These are phyloP conservation scores for Lepus americanus DNA, from an alignment of 2,113 vertebrate genomes.

Conservation along the genomic window DNA sequence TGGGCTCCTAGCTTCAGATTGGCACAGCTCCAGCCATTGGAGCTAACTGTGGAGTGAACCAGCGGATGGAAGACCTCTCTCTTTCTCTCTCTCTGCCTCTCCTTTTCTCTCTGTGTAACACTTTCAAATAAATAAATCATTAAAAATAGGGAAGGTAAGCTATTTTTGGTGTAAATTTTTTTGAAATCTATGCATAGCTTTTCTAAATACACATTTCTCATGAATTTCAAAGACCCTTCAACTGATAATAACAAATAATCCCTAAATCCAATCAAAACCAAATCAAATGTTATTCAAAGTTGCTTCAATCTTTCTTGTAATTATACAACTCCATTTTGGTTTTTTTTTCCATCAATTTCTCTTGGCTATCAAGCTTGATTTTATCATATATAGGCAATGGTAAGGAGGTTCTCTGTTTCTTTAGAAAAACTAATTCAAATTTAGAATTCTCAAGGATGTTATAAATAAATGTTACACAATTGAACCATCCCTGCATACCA, in stretches of 20 bases:
- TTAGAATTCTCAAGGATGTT: too few species aligned
- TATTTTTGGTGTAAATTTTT: background rate
- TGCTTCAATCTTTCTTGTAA: background rate
- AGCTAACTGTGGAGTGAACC: too few species aligned
- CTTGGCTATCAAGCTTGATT: background rate
- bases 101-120: too few species aligned
- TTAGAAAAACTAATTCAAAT: background rate
- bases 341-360: background rate
- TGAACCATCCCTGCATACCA: too few species aligned
- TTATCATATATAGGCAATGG: background rate
- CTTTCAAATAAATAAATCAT: too few species aligned
- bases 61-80: too few species aligned
- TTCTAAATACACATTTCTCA: too few species aligned
- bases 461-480: background rate
- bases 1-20: too few species aligned
- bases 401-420: background rate
- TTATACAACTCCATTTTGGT: background rate
- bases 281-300: background rate
- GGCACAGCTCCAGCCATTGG: too few species aligned
- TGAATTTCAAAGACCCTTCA: too few species aligned
- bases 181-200: too few species aligned
- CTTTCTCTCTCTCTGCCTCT: too few species aligned
- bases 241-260: background rate
- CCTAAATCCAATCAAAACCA: slow-evolving; percentile 35
- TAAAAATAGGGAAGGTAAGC: background rate